A percentile compares a stretch with the other conserved stretches of the same genome.
These are phyloP conservation scores for Aramus guarauna DNA, from an alignment of 2,113 vertebrate genomes.

Conservation along the genomic window DNA sequence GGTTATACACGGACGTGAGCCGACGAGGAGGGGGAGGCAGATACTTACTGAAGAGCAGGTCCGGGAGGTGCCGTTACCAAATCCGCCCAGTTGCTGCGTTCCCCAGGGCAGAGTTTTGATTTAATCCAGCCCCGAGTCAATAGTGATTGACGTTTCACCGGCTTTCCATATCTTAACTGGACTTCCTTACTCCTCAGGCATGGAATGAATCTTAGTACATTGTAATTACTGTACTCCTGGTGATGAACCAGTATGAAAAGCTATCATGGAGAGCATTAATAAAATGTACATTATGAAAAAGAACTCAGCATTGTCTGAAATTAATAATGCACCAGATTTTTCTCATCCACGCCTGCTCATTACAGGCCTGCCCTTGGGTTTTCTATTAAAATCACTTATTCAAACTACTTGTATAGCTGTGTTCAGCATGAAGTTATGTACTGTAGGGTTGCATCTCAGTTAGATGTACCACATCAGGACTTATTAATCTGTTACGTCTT, in stretches of 20 bases:
- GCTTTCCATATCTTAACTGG: conserved; percentile 28
- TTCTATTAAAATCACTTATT: conserved; percentile 32
- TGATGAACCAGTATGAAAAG: conserved; percentile 48
- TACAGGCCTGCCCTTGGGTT: conserved; percentile 26
- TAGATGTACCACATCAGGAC: background rate
- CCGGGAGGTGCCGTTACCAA: background rate
- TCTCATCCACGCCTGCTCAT: background rate
- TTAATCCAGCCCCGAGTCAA: background rate
- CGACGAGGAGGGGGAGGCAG: background rate
- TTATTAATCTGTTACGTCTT: conserved; percentile 1
- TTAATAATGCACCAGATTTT: conserved; percentile 31
- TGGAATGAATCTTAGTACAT: conserved; percentile 59
- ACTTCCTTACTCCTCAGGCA: conserved; percentile 63
- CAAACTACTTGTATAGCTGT: background rate
- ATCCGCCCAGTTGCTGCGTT: background rate
- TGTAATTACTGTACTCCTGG: conserved; percentile 62
- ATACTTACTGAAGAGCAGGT: background rate
- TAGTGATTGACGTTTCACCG: conserved; percentile 12
- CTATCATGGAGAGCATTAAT: conserved; percentile 54
- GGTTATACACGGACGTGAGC: background rate
- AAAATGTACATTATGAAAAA: conserved; percentile 60
- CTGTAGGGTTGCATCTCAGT: conserved; percentile 2
- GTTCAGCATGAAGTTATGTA: background rate
- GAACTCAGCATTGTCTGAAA: conserved; percentile 9
- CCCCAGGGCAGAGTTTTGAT: background rate